Percentiles rank a stretch among this genome's conserved stretches.
Evolutionary conservation across 2,113 vertebrate species (phyloP).

Genomic region (Haemorhous mexicanus): DNA sequence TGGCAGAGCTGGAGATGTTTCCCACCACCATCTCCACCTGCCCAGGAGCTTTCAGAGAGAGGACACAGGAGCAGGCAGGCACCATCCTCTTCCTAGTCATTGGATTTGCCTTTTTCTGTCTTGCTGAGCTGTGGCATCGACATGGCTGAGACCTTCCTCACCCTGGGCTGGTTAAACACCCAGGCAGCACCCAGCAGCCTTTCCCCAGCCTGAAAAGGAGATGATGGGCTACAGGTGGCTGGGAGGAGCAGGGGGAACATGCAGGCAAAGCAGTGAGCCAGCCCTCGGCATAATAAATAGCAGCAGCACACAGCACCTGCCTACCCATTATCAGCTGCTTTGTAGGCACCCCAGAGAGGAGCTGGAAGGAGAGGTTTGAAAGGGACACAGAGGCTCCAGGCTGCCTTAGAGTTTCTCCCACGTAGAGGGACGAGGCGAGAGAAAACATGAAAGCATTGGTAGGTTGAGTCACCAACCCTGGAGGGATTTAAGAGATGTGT

Average conservation of each 20-base stretch:
- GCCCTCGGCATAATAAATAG: constrained; percentile 8
- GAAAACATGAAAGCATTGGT: not conserved
- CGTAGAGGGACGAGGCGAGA: not conserved
- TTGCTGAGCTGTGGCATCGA: not conserved
- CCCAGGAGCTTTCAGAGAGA: not conserved
- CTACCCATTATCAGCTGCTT: constrained; percentile 50
- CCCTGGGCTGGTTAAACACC: not conserved
- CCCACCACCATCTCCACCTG: not conserved
- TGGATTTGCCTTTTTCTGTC: not conserved
- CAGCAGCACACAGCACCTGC: constrained; percentile 45
- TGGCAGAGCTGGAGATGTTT: not conserved
- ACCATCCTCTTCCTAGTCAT: not conserved
- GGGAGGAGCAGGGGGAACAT: not conserved
- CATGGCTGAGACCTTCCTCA: not conserved
- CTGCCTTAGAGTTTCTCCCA: constrained; percentile 16
- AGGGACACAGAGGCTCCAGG: not conserved
- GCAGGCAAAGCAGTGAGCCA: not conserved
- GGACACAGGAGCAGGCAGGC: not conserved
- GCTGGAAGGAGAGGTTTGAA: not conserved
- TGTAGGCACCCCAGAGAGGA: constrained; percentile 13
- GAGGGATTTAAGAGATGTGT: not conserved
- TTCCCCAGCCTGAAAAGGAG: not conserved
- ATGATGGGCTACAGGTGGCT: not conserved
- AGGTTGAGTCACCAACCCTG: constrained; percentile 15
- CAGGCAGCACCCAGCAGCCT: not conserved